Conservation (phyloP, 2,797 vertebrate species). For the Xerus rutilus region DNA sequence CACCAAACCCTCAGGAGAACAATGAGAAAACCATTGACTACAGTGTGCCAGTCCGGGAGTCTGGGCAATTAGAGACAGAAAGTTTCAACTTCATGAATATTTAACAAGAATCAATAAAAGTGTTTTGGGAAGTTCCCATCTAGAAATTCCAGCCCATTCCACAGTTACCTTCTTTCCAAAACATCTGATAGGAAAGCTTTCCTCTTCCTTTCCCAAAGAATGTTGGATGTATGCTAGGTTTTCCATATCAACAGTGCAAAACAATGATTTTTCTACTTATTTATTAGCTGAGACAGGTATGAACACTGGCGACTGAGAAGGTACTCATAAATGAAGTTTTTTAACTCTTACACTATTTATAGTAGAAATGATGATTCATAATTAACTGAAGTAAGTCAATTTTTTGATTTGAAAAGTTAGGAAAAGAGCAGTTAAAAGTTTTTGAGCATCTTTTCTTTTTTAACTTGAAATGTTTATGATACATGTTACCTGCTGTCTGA, state of each 20-base stretch:
- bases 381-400: constrained; percentile 22
- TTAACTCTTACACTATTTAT: constrained; percentile 45
- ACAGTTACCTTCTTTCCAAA: constrained; percentile 64
- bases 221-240: constrained; percentile 42
- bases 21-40: constrained; percentile 29
- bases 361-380: neutral
- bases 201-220: constrained; percentile 70
- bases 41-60: constrained; percentile 1
- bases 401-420: neutral
- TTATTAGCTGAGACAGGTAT: constrained; percentile 32
- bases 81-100: constrained; percentile 77
- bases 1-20: neutral
- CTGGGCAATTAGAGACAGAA: constrained; percentile 71
- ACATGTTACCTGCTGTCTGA: neutral
- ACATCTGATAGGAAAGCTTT: constrained; percentile 24
- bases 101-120: constrained; percentile 71
- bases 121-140: constrained; percentile 47
- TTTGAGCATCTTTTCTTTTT: neutral
- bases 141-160: constrained; percentile 37
- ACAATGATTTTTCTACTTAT: neutral
- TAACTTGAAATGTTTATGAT: neutral
- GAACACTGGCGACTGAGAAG: constrained; percentile 20
- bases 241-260: constrained; percentile 53
- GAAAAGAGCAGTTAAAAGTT: constrained; percentile 29
- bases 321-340: neutral